phyloP scores from a whole-genome alignment of 2,888 invertebrate genomes.

The Therioaphis trifolii region DNA sequence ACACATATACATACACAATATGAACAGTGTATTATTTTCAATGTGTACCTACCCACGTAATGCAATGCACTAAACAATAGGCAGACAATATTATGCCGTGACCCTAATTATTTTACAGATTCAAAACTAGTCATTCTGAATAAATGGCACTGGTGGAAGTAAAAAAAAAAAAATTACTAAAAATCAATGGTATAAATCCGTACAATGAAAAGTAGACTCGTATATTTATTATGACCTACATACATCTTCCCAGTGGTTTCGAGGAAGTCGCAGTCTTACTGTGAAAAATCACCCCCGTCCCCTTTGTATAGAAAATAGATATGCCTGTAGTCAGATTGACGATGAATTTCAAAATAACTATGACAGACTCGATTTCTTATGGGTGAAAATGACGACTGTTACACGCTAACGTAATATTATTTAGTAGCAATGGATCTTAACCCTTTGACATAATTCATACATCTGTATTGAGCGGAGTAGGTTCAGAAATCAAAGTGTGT shows the following conservation, averaged over 20 bases:
- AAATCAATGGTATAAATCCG: conserved; percentile 24
- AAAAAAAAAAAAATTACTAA: not conserved
- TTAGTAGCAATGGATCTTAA: too few species aligned
- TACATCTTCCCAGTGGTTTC: not conserved
- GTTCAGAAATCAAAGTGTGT: too few species aligned
- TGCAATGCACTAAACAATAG: conserved; percentile 26
- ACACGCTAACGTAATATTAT: too few species aligned
- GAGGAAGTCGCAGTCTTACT: not conserved
- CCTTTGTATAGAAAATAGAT: too few species aligned
- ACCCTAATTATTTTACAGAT: conserved; percentile 38
- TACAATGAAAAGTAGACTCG: not conserved
- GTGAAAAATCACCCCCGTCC: not conserved
- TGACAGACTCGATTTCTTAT: too few species aligned
- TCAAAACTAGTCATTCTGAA: conserved; percentile 16
- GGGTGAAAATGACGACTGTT: too few species aligned
- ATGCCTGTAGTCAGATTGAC: too few species aligned
- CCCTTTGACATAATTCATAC: too few species aligned
- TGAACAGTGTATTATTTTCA: not conserved
- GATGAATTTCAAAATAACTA: too few species aligned
- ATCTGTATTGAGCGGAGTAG: too few species aligned
- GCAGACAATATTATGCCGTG: too few species aligned
- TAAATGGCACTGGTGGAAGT: conserved; percentile 4
- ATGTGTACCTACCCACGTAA: not conserved
- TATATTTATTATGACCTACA: conserved; percentile 15
- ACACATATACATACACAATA: too few species aligned